Conservation (phyloP, 2,888 invertebrate genomes). For the Andrena hattorfiana region DNA sequence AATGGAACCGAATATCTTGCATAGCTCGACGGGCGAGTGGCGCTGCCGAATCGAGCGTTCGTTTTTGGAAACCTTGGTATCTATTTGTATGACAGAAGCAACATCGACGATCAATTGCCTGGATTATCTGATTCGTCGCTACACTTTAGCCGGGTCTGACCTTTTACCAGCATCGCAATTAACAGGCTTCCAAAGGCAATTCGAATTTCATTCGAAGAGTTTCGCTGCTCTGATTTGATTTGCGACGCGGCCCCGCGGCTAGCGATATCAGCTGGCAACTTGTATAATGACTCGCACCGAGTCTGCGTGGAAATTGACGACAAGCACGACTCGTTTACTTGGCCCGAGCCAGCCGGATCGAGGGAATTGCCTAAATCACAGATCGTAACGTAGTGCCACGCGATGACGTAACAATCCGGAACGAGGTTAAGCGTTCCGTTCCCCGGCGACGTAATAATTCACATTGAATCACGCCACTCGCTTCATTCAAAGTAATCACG, state of each 20-base stretch:
- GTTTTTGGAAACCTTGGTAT: conserved; percentile 14
- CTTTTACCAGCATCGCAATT: no score
- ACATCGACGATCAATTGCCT: no score
- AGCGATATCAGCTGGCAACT: no score
- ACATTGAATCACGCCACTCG: conserved; percentile 41
- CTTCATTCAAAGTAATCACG: conserved; percentile 31
- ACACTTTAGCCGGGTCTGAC: no score
- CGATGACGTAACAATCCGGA: conserved; percentile 47
- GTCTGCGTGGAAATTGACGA: not conserved
- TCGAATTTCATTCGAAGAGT: no score
- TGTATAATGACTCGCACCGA: no score
- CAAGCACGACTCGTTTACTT: not conserved
- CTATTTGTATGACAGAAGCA: no score
- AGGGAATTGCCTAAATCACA: conserved; percentile 22
- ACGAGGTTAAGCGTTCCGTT: conserved; percentile 53
- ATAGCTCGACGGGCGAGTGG: not conserved
- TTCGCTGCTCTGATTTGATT: no score
- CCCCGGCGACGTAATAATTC: conserved; percentile 41
- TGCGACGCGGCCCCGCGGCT: no score
- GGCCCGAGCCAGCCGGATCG: not conserved
- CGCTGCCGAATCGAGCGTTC: conserved; percentile 5
- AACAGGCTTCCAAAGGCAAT: no score
- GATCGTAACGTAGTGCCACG: conserved; percentile 12
- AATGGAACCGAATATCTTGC: conserved; percentile 30
- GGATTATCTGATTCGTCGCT: no score